phyloP scores from a whole-genome alignment of 1,140 invertebrate genomes.

The Dryas iulia region DNA sequence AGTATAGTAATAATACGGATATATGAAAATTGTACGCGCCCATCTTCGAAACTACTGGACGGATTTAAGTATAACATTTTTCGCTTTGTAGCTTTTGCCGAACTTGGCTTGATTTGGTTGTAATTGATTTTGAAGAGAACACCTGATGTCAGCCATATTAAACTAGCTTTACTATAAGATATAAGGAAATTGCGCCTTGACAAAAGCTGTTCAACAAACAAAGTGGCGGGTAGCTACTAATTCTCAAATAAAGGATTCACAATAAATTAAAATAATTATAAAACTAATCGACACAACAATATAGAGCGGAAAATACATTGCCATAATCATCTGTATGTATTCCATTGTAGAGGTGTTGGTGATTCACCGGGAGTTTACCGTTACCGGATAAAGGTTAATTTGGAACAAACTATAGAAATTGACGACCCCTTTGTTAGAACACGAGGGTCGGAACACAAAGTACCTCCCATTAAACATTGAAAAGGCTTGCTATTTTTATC shows the following conservation, averaged over 20 bases:
- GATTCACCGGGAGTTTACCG: conserved; percentile 55
- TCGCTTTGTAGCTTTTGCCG: no score
- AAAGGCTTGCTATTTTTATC: neutral
- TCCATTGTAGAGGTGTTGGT: conserved; percentile 41
- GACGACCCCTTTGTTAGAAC: conserved; percentile 13
- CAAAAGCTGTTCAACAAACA: no score
- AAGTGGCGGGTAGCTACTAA: no score
- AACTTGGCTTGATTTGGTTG: no score
- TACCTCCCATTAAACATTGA: neutral
- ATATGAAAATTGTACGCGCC: no score
- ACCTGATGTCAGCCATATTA: no score
- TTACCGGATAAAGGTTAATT: conserved; percentile 47
- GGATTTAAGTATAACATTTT: no score
- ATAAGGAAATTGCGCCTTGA: no score
- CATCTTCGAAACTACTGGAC: no score
- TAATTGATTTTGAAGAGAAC: no score
- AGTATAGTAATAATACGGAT: no score
- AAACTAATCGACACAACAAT: conserved; percentile 26
- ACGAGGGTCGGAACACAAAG: conserved; percentile 5
- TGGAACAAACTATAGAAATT: conserved; percentile 34
- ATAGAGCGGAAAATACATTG: conserved; percentile 57
- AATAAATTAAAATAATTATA: neutral
- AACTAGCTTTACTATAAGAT: no score
- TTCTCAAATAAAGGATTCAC: neutral
- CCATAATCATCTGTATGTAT: conserved; percentile 44